These are phyloP conservation scores for Chelonia mydas DNA, from an alignment of 2,797 vertebrate genomes.

Conservation along the genomic window DNA sequence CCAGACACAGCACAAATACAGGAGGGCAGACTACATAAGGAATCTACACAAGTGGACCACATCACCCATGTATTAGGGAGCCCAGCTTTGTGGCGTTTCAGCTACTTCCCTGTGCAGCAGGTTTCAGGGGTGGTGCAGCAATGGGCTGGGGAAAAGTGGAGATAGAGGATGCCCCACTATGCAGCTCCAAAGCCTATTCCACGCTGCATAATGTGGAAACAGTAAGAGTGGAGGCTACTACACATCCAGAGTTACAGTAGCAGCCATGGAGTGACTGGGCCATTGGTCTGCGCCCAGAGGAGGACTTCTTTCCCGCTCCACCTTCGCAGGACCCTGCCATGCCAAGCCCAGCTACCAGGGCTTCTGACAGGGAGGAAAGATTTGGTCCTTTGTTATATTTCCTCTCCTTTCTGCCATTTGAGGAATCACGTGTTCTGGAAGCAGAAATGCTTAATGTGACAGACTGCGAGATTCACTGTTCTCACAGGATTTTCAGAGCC, in stretches of 20 bases:
- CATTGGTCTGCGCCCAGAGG: neutral
- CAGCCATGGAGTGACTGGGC: neutral
- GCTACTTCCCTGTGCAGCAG: neutral
- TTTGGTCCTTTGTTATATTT: neutral
- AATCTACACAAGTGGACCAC: accelerated
- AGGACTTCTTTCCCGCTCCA: neutral
- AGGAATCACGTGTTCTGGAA: neutral
- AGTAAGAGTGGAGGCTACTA: neutral
- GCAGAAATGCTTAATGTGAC: neutral
- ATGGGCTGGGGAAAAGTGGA: neutral
- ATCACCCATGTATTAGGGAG: neutral
- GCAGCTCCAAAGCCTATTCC: neutral
- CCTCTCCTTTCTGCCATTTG: neutral
- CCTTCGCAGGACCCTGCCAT: neutral
- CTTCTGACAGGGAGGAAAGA: neutral
- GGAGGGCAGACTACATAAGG: accelerated
- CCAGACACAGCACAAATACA: neutral
- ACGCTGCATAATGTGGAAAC: neutral
- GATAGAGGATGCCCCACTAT: neutral
- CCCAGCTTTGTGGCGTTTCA: neutral
- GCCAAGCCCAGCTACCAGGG: neutral
- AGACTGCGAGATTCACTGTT: neutral
- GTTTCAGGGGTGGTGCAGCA: neutral
- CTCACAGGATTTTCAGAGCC: neutral
- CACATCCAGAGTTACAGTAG: neutral